Evolutionary conservation across 2,113 vertebrate species (phyloP), one percentile per base, ranked within the genome.

Genomic region (Rhagologus leucostigma): DNA sequence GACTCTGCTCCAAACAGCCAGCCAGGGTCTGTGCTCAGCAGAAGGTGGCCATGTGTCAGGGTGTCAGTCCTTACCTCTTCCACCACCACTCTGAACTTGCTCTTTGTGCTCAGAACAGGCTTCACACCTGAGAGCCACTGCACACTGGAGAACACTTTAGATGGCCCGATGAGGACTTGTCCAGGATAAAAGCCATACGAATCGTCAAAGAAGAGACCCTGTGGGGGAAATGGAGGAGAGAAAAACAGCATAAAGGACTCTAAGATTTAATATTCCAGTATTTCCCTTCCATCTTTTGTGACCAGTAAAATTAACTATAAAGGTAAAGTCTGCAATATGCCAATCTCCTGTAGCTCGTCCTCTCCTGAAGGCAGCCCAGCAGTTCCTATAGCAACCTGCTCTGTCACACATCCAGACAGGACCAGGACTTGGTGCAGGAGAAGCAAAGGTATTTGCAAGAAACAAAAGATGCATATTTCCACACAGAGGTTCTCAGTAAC

Each of bases 191-290:
- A 99, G 57, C 99, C 99, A 0, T 99, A 99, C 3, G 99, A 99
- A 91, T 99, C 99, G 29, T 99, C 99, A 42, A 99, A 99, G 98
- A 99, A 99, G 84, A 99, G 98, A 70, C 99, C 99, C 99, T 99
- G 96, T 30, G 19, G 32, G 39, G 5, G 8, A 79, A 90, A 80
- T 17, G 18, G 4, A 90, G 9, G 21, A 8, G 18, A 35, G 33
- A 67, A 50, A 46, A 71, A 6, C 74, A 92, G 55, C 14, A 80
- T 77, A 67, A 93, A 93, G n/a, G 63, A 81, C 46, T 60, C 22
- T 11, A 52, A 79, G 50, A 53, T 37, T 70, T 44, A 57, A 22
- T 59, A 89, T 50, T 82, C 16, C n/a, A 60, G 64, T 17, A 46
- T 69, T 89, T 73, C 21, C 41, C 20, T 76, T 57, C 20, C 41